Base-by-base conservation (phyloP, 2,797 vertebrate species). In the Pyrrhura leucotis region DNA sequence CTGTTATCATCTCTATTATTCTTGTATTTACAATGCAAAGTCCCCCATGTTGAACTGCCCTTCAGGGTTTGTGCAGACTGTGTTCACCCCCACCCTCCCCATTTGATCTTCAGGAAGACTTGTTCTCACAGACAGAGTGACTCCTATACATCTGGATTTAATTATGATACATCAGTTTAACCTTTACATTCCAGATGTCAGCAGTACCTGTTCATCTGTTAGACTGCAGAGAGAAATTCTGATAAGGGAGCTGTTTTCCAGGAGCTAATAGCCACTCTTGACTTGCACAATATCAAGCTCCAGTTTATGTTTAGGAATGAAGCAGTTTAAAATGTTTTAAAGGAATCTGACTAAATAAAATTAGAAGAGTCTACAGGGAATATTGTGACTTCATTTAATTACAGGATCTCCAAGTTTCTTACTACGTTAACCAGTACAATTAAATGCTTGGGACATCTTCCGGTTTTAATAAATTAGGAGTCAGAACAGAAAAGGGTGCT, bases 121-220 rank as follows among this genome's bases (percentile, higher is more conserved):
- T 82, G 35, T 88, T 96, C 92, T 58, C 91, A 89, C 89, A 93
- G 94, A 95, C 94, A 95, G 47, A 94, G 47, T 0, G 94, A 79
- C 93, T 96, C 94, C 80, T 87, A 51, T 48, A 78, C 91, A 94
- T 96, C 89, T 97, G 93, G 95, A 88, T 80, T 91, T 84, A 87
- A 96, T 97, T 92, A 92, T 1, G 26, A 62, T 31, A 37, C 58
- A 93, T 82, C 75, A 88, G 74, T 61, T 89, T 90, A 95, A 88
- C 75, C 83, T 95, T 94, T 85, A 89, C 62, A 89, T 96, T 88
- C 93, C 89, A 96, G 79, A 95, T 91, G 93, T 89, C 92, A 96
- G 47, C 68, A 88, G 81, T 95, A 95, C 90, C 90, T 90, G 93
- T 84, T 96, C 90, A 96, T 87, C 71, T 93, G 89, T 73, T 89